Evolutionary conservation across 1,140 invertebrate species (phyloP).

Genomic region (Sitophilus oryzae): DNA sequence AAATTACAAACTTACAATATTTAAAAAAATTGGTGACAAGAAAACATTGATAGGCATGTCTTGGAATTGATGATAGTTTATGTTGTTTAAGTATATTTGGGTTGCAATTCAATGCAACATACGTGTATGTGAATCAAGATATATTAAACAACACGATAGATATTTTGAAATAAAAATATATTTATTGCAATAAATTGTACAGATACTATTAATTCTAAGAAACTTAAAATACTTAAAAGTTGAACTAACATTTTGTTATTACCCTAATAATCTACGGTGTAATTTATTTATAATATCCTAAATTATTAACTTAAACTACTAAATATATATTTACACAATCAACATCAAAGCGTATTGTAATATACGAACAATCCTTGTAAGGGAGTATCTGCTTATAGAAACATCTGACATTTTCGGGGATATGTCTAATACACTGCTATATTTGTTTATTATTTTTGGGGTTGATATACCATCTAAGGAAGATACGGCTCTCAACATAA

Average conservation of each 20-base stretch:
- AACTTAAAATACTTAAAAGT: conserved; percentile 20
- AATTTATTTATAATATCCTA: conserved; percentile 22
- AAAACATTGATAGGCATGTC: too few relatives aligned
- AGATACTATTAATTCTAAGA: conserved; percentile 25
- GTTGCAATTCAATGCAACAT: too few relatives aligned
- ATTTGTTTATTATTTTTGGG: neutral
- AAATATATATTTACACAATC: conserved; percentile 17
- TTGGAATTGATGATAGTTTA: too few relatives aligned
- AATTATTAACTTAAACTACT: conserved; percentile 21
- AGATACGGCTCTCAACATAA: too few relatives aligned
- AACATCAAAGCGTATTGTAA: conserved; percentile 23
- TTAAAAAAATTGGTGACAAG: too few relatives aligned
- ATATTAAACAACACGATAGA: neutral
- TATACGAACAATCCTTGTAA: conserved; percentile 23
- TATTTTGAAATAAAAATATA: conserved; percentile 22
- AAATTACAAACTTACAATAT: too few relatives aligned
- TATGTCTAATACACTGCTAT: conserved; percentile 15
- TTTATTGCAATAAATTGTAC: conserved; percentile 25
- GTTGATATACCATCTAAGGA: too few relatives aligned
- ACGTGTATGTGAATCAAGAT: too few relatives aligned
- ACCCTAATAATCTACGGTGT: conserved; percentile 19
- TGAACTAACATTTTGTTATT: conserved; percentile 19
- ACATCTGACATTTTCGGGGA: conserved; percentile 8
- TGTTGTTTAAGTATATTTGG: too few relatives aligned
- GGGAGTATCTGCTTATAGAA: conserved; percentile 16